These are phyloP conservation scores for Coptodon rendalli DNA, from an alignment of 2,113 vertebrate species.

Conservation along the genomic window DNA sequence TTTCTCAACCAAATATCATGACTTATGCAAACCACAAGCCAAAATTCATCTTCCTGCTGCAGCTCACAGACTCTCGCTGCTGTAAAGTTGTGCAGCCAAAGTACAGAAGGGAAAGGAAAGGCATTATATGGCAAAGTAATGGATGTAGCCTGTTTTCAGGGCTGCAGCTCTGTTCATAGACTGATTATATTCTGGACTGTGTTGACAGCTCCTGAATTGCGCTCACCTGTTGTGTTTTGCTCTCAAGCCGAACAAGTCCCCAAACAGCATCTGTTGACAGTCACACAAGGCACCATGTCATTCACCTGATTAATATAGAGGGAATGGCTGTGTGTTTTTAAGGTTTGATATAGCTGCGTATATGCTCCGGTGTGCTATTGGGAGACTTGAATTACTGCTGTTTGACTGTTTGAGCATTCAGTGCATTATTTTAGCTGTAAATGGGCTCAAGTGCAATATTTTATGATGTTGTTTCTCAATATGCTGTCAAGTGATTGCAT, in stretches of 20 bases:
- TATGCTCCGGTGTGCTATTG: conserved; percentile 20
- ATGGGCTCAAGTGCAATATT: conserved; percentile 3
- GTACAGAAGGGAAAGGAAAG: neutral
- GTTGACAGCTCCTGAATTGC: conserved; percentile 63
- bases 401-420: conserved; percentile 14
- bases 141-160: conserved; percentile 19
- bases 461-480: neutral
- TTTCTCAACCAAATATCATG: conserved; percentile 35
- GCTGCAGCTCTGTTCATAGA: conserved; percentile 36
- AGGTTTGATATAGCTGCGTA: conserved; percentile 2
- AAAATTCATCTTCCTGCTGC: neutral
- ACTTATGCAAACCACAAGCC: conserved; percentile 9
- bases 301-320: conserved; percentile 50
- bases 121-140: conserved; percentile 9
- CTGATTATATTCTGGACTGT: conserved; percentile 50
- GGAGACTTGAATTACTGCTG: conserved; percentile 12
- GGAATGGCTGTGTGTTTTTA: conserved; percentile 30
- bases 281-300: conserved; percentile 40
- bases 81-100: neutral
- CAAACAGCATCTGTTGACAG: conserved; percentile 57
- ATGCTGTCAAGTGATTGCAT: conserved; percentile 26
- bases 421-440: conserved; percentile 20
- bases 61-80: neutral
- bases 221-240: conserved; percentile 65
- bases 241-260: conserved; percentile 52